A percentile compares a stretch with the other conserved stretches of the same genome.
These are phyloP conservation scores for Callospermophilus lateralis DNA, from an alignment of 2,113 vertebrate species.

Conservation along the genomic window DNA sequence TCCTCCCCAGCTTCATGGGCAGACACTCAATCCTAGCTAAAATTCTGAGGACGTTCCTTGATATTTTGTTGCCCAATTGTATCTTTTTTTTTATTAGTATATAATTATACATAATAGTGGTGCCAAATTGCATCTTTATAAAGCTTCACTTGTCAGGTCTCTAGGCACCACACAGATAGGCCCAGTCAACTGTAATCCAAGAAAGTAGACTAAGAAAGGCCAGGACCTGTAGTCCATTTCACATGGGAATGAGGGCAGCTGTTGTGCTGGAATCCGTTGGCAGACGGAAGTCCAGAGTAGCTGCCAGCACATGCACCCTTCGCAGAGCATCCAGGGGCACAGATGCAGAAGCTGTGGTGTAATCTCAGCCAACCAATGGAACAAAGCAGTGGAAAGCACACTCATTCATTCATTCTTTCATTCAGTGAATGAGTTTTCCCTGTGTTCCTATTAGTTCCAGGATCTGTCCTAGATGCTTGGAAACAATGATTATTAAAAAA, in stretches of 20 bases:
- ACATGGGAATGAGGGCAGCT: background rate
- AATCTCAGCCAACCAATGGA: background rate
- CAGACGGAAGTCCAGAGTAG: background rate
- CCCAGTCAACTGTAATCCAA: background rate
- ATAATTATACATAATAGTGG: too few species aligned
- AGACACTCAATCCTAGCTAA: background rate
- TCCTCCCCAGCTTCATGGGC: background rate
- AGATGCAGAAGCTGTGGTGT: background rate
- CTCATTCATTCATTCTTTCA: background rate
- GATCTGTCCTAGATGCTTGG: background rate
- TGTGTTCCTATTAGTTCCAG: background rate
- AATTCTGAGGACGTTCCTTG: background rate
- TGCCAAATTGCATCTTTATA: background rate
- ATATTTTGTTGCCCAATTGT: background rate
- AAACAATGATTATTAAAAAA: background rate
- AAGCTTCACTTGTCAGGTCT: background rate
- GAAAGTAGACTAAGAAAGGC: background rate
- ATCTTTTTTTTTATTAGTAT: too few species aligned
- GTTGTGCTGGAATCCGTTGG: background rate
- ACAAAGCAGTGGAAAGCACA: background rate
- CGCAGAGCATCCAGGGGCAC: background rate
- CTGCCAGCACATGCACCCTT: background rate
- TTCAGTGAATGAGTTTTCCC: background rate
- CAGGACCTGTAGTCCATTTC: background rate
- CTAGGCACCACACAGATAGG: background rate